Conservation (phyloP, 2,113 vertebrate species). For the Pangasianodon hypophthalmus region DNA sequence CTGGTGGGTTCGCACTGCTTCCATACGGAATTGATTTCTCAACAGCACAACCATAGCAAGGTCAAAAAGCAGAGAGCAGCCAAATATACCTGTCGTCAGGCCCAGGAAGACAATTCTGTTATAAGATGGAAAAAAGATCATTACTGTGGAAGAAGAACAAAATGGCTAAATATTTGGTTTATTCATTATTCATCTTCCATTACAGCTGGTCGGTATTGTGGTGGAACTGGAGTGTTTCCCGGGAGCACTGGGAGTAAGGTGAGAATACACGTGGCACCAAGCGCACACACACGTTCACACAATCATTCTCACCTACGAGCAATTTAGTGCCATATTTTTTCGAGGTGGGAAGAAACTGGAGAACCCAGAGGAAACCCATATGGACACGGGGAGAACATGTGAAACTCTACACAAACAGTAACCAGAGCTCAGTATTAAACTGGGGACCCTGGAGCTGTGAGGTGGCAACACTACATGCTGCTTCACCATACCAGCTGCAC, state of each 20-base stretch:
- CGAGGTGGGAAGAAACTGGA: too few species aligned
- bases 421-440: background rate
- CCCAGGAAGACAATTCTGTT: slow-evolving; percentile 72
- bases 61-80: slow-evolving; percentile 70
- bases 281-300: too few species aligned
- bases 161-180: background rate
- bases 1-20: background rate
- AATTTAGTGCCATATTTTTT: background rate
- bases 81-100: slow-evolving; percentile 68
- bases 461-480: too few species aligned
- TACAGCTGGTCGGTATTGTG: background rate
- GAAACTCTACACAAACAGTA: background rate
- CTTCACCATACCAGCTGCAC: too few species aligned
- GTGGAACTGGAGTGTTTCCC: background rate
- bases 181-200: too few species aligned
- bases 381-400: background rate
- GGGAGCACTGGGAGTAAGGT: too few species aligned
- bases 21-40: slow-evolving; percentile 61
- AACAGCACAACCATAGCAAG: slow-evolving; percentile 71
- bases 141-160: background rate
- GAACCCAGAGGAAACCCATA: background rate
- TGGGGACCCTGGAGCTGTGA: background rate
- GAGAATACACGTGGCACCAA: too few species aligned
- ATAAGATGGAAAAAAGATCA: slow-evolving; percentile 7
- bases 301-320: too few species aligned